Evolutionary conservation across 30 jellyfish, hydroid and myxozoan species (phyloP).

Genomic region (Chironex yamaguchii): DNA sequence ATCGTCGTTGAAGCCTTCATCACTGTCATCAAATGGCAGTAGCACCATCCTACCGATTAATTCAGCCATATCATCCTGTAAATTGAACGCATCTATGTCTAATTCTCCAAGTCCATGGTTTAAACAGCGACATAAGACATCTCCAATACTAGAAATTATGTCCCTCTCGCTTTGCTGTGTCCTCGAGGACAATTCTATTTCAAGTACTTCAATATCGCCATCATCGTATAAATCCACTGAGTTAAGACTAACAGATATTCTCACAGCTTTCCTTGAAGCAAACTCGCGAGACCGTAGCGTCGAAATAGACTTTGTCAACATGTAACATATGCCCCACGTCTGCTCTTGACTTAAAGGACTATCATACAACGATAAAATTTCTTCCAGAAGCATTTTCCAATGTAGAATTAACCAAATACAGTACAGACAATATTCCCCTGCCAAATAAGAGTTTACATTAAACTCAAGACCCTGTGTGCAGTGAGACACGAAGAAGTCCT

Average conservation of each 20-base stretch:
- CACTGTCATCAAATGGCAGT: conserved; percentile 71
- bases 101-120: conserved; percentile 55
- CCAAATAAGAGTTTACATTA: too few relatives aligned
- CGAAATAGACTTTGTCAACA: conserved; percentile 34
- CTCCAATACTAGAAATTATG: conserved; percentile 68
- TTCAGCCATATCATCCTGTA: conserved; percentile 79
- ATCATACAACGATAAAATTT: conserved; percentile 71
- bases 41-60: conserved; percentile 83
- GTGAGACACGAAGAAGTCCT: too few relatives aligned
- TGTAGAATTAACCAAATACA: too few relatives aligned
- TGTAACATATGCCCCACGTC: conserved; percentile 88
- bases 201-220: conserved; percentile 71
- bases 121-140: conserved; percentile 75
- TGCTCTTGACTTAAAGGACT: conserved; percentile 91
- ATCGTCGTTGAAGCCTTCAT: conserved; percentile 89
- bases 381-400: conserved; percentile 71
- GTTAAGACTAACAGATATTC: conserved; percentile 42
- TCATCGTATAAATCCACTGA: conserved; percentile 49
- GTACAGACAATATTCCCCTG: too few relatives aligned
- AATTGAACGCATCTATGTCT: conserved; percentile 21
- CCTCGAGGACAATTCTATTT: conserved; percentile 43
- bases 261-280: conserved; percentile 41
- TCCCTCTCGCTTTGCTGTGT: conserved; percentile 79
- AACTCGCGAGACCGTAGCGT: conserved; percentile 58
- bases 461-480: too few relatives aligned